Conservation (phyloP, 2,797 vertebrate genomes). For the Lophius americanus region DNA sequence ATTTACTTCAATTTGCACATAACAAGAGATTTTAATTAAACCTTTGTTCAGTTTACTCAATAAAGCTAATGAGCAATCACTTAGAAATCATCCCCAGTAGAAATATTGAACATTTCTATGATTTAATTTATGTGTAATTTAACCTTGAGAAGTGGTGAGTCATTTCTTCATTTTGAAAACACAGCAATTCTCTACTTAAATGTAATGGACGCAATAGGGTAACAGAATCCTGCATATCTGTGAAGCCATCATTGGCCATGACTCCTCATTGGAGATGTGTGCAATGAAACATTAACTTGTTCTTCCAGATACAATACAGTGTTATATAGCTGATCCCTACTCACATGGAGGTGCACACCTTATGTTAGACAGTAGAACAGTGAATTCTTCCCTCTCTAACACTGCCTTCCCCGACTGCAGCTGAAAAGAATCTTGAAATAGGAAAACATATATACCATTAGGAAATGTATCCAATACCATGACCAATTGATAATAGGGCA, state of each 20-base stretch:
- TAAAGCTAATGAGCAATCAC: neutral
- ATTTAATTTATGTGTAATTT: neutral
- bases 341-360: neutral
- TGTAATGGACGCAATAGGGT: too few relatives aligned
- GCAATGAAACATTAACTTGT: neutral
- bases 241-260: neutral
- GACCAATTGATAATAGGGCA: slow-evolving; percentile 41
- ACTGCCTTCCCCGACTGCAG: neutral
- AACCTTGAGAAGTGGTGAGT: neutral
- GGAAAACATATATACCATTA: slow-evolving; percentile 11
- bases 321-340: neutral
- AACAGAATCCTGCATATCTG: neutral
- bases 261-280: neutral
- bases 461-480: slow-evolving; percentile 20
- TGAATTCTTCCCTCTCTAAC: neutral
- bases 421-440: slow-evolving; percentile 16
- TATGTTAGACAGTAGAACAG: neutral
- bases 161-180: neutral
- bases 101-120: neutral
- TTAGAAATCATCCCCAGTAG: neutral
- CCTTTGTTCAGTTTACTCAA: neutral
- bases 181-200: too few relatives aligned
- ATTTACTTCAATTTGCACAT: too few relatives aligned
- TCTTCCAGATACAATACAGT: neutral
- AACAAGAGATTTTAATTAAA: too few relatives aligned